A percentile compares a stretch with the other conserved stretches of the same genome.
Conservation (phyloP, 2,888 invertebrate species). For the Caenorhabditis auriculariae region DNA sequence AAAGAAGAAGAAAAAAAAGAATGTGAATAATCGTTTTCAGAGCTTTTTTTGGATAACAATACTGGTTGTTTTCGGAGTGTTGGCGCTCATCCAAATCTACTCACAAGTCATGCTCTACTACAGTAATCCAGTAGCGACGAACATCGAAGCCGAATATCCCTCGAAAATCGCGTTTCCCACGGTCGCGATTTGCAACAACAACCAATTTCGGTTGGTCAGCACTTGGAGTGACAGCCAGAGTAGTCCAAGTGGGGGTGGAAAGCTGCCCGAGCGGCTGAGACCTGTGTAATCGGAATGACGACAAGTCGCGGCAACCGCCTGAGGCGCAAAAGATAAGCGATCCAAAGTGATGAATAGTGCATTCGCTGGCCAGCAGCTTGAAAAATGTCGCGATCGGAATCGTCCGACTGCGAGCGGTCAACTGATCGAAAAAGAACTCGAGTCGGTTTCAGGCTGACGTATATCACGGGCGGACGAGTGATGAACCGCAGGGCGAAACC, state of each 20-base stretch:
- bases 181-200: slow-evolving; percentile 61
- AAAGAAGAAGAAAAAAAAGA: not conserved
- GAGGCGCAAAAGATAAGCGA: no score
- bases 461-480: slow-evolving; percentile 53
- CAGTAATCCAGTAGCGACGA: slow-evolving; percentile 51
- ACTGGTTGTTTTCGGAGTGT: slow-evolving; percentile 46
- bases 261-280: no score
- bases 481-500: slow-evolving; percentile 47
- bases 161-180: slow-evolving; percentile 54
- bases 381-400: no score
- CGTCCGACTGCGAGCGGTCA: no score
- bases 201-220: slow-evolving; percentile 53
- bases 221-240: not conserved
- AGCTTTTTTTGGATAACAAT: slow-evolving; percentile 46
- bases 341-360: no score
- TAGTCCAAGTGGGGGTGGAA: not conserved
- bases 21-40: not conserved
- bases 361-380: no score
- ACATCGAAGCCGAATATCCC: slow-evolving; percentile 61
- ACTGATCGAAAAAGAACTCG: not conserved
- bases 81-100: slow-evolving; percentile 54
- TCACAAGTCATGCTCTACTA: slow-evolving; percentile 43
- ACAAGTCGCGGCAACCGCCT: no score
- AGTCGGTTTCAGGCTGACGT: slow-evolving; percentile 45
- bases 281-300: no score